Conservation (phyloP, 2,113 vertebrate species). For the Aythya baeri region DNA sequence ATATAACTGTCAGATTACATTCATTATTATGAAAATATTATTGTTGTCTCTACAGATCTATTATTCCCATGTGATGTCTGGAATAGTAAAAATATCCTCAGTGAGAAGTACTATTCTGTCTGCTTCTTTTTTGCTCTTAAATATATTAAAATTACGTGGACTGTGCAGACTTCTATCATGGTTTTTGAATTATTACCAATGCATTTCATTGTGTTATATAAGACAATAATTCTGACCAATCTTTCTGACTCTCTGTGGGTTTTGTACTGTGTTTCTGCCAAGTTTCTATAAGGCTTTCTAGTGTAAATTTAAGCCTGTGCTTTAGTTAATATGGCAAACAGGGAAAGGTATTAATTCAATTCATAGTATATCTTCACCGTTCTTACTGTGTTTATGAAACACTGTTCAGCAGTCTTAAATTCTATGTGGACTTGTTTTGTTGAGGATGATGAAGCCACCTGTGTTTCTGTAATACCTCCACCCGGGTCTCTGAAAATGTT, state of each 20-base stretch:
- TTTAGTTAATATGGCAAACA: background rate
- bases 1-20: background rate
- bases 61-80: conserved; percentile 23
- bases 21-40: conserved; percentile 36
- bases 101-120: background rate
- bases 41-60: background rate
- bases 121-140: background rate
- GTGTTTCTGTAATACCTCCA: background rate
- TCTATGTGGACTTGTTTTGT: accelerated
- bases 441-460: background rate
- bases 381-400: background rate
- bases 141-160: background rate
- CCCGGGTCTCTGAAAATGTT: background rate
- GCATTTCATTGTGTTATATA: background rate
- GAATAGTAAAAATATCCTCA: background rate
- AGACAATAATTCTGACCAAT: background rate
- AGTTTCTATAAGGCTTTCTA: background rate
- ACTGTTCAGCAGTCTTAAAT: background rate
- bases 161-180: background rate
- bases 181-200: background rate
- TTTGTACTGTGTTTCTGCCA: background rate
- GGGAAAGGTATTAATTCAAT: background rate
- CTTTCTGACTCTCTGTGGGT: background rate
- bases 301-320: background rate
- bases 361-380: background rate